Evolutionary conservation across 2,888 invertebrate species (phyloP), one percentile per base, ranked within the genome.

Genomic region (Eueremaeus valkanovi): DNA sequence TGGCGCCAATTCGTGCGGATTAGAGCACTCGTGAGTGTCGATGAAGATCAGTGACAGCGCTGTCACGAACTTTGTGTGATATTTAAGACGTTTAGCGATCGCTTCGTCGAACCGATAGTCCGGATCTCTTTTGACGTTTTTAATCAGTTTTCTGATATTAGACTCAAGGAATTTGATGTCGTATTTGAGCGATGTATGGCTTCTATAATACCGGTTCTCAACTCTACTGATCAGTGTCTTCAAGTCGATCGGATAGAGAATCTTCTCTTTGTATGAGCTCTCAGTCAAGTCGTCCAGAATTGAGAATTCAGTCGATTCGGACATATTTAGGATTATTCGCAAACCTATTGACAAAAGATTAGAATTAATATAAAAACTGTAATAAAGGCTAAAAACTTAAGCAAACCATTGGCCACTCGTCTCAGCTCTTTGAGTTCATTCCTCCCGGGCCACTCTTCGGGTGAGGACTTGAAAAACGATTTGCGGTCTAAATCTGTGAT

Each of bases 61-160:
- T 18, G 33, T 36, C 18, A 63, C 63, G n/a, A 63, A 63, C 63
- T 63, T 63, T 16, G 63, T 63, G n/a, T 63, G 63, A 33, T 63
- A 63, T 63, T 63, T 63, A 21, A 63, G 63, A 18, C 33, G 31
- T 31, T n/a, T 31, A 33, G 33, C 63, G n/a, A 63, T 3, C 33
- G 5, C 31, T 2, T 31, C 63, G 33, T 63, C 63, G 6, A 63
- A 63, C n/a, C 63, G 31, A 13, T 63, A 63, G 33, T 33, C 33
- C n/a, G 63, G 63, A 33, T 63, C 63, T 11, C 63, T 11, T 31
- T 9, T 31, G 33, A 63, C 63, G n/a, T 33, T 63, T 31, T 63
- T 63, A n/a, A 63, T n/a, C 63, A 63, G 63, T 63, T 63, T 63
- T 18, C 63, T 16, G n/a, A 63, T 29, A 36, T 63, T 63, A n/a